These are phyloP conservation scores for Albula glossodonta DNA, from an alignment of 2,113 vertebrate species.

Conservation along the genomic window DNA sequence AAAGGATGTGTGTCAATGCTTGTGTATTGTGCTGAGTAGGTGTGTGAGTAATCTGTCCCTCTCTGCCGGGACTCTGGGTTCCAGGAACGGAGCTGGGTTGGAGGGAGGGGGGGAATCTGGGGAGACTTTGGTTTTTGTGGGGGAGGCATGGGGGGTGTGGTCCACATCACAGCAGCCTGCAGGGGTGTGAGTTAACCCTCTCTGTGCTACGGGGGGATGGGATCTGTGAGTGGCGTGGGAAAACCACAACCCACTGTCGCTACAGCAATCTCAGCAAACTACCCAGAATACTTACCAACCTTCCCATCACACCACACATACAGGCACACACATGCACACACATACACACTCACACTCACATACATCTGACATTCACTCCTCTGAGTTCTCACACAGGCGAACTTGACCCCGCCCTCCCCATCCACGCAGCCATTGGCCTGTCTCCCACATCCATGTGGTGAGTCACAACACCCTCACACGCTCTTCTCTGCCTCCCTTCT, in stretches of 20 bases:
- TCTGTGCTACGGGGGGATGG: neutral
- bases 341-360: conserved; percentile 47
- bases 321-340: conserved; percentile 26
- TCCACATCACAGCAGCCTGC: no score
- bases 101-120: neutral
- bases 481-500: neutral
- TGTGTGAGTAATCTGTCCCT: conserved; percentile 7
- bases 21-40: neutral
- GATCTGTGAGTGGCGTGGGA: neutral
- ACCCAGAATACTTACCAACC: conserved; percentile 42
- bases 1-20: neutral
- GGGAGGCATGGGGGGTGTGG: no score
- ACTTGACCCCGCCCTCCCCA: neutral
- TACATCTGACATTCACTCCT: conserved; percentile 14
- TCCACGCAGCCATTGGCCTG: neutral
- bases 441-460: neutral
- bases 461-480: neutral
- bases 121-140: neutral
- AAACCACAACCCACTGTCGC: neutral
- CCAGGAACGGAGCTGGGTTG: neutral
- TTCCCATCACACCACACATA: conserved; percentile 23
- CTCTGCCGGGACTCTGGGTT: conserved; percentile 12
- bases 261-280: neutral
- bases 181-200: neutral
- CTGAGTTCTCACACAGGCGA: conserved; percentile 12